Evolutionary conservation across 92 coral and sea anemone species (phyloP), one percentile per base, ranked within the genome.

Genomic region (Diadumene lineata): DNA sequence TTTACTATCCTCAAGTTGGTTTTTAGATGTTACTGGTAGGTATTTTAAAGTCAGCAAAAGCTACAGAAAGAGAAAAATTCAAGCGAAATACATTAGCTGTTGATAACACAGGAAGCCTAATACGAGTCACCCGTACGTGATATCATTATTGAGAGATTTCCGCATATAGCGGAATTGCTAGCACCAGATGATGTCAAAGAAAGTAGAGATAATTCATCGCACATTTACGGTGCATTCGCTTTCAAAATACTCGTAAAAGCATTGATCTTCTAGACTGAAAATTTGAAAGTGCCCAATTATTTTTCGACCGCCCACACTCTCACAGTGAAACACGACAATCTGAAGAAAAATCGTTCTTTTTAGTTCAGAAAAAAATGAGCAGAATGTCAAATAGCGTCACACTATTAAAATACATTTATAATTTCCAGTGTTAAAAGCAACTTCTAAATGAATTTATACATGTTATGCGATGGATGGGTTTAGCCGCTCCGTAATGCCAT

Each of bases 1-100:
- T 58, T 96, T 96, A 31, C 97, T 92, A 68, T 96, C 99, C 67
- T 91, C 92, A 0, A 96, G 90, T 55, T 96, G 99, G 74, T 96
- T 96, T 66, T 86, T 85, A 7, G 86, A 86, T 28, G 91, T 91
- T 69, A 96, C 90, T 11, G 99, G 99, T 19, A 96, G 84, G 65
- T 80, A 81, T 74, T 84, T 89, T 10, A 96, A 80, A 15, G 94
- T 88, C 74, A 86, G 85, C 0, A 96, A 86, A 43, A 96, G 84
- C 99, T 96, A 67, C 24, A n/a, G 48, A 38, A 38, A 4, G 7
- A 38, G 48, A 38, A 38, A 13, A 38, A n/a, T n/a, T n/a, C n/a
- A n/a, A n/a, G n/a, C n/a, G n/a, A n/a, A n/a, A 4, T 4, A 38
- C 48, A 38, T 38, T 38, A 38, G 13, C n/a, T 38, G 48, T 13